Conservation (phyloP, 2,113 vertebrate genomes). For the Pteruthius melanotis region DNA sequence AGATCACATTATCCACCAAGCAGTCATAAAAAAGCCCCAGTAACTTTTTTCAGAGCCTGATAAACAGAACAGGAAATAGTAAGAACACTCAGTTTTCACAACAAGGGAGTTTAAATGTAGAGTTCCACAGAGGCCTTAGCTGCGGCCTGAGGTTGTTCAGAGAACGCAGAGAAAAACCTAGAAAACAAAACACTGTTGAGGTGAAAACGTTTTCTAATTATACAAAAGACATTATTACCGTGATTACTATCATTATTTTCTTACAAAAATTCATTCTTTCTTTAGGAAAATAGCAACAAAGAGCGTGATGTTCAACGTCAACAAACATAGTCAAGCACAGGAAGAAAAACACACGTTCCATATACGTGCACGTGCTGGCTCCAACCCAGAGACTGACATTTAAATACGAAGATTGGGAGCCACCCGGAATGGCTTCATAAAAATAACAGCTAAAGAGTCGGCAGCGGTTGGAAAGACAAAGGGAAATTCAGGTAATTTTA, state of each 20-base stretch:
- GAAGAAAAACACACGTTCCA: neutral
- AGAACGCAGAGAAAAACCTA: neutral
- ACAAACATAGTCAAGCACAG: neutral
- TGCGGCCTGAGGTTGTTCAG: neutral
- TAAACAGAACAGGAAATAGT: neutral
- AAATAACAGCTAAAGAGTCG: neutral
- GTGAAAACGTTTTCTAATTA: neutral
- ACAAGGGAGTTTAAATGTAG: neutral
- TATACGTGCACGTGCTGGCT: neutral
- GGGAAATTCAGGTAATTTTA: neutral
- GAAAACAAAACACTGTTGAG: neutral
- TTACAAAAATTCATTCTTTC: neutral
- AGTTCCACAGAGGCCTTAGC: neutral
- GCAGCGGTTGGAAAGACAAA: neutral
- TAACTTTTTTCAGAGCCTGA: neutral
- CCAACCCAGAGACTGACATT: neutral
- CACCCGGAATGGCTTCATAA: neutral
- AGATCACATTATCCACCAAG: neutral
- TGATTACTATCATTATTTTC: neutral
- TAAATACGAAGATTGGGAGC: neutral
- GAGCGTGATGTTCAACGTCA: neutral
- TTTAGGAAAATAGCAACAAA: neutral
- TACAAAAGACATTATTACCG: neutral
- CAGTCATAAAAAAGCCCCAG: rapidly evolving
- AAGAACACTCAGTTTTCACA: neutral